Evolutionary conservation across 2,888 invertebrate genomes (phyloP), one percentile per base, ranked within the genome.

Genomic region (Dicyrtomina minuta): DNA sequence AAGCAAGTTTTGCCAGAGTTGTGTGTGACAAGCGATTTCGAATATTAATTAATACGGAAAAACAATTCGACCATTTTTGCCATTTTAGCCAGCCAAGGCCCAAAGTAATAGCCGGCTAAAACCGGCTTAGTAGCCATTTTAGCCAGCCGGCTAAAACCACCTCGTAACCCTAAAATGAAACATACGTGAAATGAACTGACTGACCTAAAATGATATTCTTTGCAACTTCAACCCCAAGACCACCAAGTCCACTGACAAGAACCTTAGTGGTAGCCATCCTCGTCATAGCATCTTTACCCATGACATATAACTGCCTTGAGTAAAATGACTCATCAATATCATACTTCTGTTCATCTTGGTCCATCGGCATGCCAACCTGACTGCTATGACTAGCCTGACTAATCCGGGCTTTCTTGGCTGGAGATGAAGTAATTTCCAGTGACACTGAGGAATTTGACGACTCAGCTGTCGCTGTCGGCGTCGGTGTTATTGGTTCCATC

Each of bases 211-310:
- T 95, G 79, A 99, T 91, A 84, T 99, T 99, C 85, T 99, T 99
- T 10, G 98, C 97, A 71, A 98, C 87, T 85, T 99, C 99, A 41
- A 99, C 91, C 60, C 99, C 99, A 65, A 99, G 88, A 62, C 97
- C 97, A 67, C 92, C 92, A 78, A 99, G 86, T 20, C 99, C 99
- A 15, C 93, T 95, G 79, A 99, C 88, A 72, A 99, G 88, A 68
- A 99, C 93, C 81, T 95, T 94, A 67, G 97, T 93, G 79, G 87
- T 88, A 70, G 96, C 96, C 95, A 99, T 96, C 74, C 94, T 90
- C 72, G 93, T 91, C 99, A 99, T 99, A 75, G 99, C 99, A 82
- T 97, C 97, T 83, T 97, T 96, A 2, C 99, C 99, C 80, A 99
- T 87, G 60, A 99, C 98, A 83, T 99, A 99, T 15, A 94, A 86